Percentiles rank a stretch among this genome's conserved stretches.
phyloP scores from a whole-genome alignment of 2,888 invertebrate genomes.

The Synergus umbraculus region DNA sequence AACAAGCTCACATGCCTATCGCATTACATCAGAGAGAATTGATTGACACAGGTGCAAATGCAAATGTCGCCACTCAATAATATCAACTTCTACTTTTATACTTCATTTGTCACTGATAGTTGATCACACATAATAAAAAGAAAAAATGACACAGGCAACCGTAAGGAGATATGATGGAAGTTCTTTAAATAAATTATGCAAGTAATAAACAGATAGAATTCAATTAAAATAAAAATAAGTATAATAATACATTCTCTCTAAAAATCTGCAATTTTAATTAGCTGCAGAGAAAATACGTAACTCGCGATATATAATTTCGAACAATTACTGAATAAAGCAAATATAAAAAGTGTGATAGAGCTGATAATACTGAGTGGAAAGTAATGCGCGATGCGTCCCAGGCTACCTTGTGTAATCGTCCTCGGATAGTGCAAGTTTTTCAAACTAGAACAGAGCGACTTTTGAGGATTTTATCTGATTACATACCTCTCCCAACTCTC shows the following conservation, averaged over 20 bases:
- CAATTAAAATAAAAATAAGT: too few species aligned
- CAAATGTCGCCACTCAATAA: slow-evolving; percentile 22
- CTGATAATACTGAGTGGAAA: slow-evolving; percentile 42
- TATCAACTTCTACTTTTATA: slow-evolving; percentile 1
- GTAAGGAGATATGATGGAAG: too few species aligned
- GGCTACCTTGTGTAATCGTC: slow-evolving; percentile 57
- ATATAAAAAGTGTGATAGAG: slow-evolving; percentile 45
- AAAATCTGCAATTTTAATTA: neutral
- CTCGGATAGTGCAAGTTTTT: slow-evolving; percentile 59
- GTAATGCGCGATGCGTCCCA: slow-evolving; percentile 51
- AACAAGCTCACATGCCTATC: slow-evolving; percentile 27
- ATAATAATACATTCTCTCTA: neutral
- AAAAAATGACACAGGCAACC: too few species aligned
- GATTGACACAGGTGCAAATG: slow-evolving; percentile 35
- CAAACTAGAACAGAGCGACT: slow-evolving; percentile 60
- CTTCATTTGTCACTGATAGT: slow-evolving; percentile 19
- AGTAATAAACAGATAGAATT: too few species aligned
- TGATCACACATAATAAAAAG: neutral
- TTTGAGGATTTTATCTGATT: slow-evolving; percentile 67
- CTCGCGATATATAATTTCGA: neutral
- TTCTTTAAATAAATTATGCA: too few species aligned
- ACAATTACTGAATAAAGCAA: slow-evolving; percentile 8
- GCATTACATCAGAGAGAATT: slow-evolving; percentile 28
- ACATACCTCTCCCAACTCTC: slow-evolving; percentile 13
- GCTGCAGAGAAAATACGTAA: neutral